These are phyloP conservation scores for Aelia acuminata DNA, from an alignment of 2,888 invertebrate genomes.

Conservation along the genomic window DNA sequence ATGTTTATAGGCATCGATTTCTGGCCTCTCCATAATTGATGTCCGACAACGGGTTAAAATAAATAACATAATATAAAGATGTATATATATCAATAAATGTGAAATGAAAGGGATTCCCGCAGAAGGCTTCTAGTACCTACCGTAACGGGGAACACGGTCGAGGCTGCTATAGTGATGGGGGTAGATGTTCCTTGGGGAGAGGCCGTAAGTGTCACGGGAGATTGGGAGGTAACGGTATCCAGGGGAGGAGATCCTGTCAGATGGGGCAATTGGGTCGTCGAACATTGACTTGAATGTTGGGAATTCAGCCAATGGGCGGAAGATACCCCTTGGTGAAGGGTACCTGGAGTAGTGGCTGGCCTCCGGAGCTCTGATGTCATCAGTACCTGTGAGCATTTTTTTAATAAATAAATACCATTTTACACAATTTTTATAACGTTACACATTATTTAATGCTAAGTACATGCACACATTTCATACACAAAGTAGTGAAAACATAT, in stretches of 20 bases:
- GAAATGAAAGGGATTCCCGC: slow-evolving; percentile 8
- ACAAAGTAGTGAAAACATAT: slow-evolving; percentile 28
- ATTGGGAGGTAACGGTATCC: slow-evolving; percentile 93
- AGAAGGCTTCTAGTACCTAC: slow-evolving; percentile 75
- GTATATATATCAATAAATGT: not conserved
- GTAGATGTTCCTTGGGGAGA: slow-evolving; percentile 89
- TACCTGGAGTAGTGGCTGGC: slow-evolving; percentile 68
- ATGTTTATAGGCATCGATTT: not conserved
- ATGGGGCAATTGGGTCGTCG: slow-evolving; percentile 85
- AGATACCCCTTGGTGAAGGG: slow-evolving; percentile 71
- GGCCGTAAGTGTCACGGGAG: slow-evolving; percentile 91
- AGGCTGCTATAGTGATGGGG: slow-evolving; percentile 80
- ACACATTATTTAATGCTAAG: slow-evolving; percentile 18
- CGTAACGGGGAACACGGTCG: slow-evolving; percentile 75
- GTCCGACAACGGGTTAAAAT: slow-evolving; percentile 20
- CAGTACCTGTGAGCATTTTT: slow-evolving; percentile 78
- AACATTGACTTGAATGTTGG: slow-evolving; percentile 88
- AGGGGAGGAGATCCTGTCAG: slow-evolving; percentile 87
- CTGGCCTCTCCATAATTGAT: slow-evolving; percentile 29
- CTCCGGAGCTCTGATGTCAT: slow-evolving; percentile 92
- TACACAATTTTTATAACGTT: not conserved
- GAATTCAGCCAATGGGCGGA: slow-evolving; percentile 76
- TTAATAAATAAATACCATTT: not conserved
- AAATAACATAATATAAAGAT: slow-evolving; percentile 29
- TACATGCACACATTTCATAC: slow-evolving; percentile 29